A percentile compares a stretch with the other conserved stretches of the same genome.
Evolutionary conservation across 2,797 vertebrate species (phyloP).

Genomic region (Crenuchus spilurus): DNA sequence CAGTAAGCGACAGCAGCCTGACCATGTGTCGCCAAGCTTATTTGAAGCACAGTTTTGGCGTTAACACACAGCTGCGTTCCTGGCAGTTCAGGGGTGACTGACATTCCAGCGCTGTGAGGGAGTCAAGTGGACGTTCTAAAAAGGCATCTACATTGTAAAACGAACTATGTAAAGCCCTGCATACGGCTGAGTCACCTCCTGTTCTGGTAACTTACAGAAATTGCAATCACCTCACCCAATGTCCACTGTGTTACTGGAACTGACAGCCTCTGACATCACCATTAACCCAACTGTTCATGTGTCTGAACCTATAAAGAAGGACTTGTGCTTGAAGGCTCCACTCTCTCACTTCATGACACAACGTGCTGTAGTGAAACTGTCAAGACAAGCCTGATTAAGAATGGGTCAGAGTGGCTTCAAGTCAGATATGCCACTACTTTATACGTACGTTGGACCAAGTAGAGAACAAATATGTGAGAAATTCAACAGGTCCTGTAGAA

Average conservation of each 20-base stretch:
- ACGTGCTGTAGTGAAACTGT: not conserved
- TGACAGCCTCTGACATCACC: conserved; percentile 8
- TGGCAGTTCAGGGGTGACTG: conserved; percentile 11
- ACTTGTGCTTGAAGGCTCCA: no score
- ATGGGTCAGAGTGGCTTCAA: conserved; percentile 77
- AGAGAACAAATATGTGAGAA: conserved; percentile 49
- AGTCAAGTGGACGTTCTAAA: conserved; percentile 69
- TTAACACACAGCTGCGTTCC: conserved; percentile 18
- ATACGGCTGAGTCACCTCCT: conserved; percentile 21
- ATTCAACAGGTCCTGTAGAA: conserved; percentile 47
- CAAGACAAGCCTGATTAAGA: not conserved
- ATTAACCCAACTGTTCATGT: not conserved
- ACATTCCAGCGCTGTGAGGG: conserved; percentile 53
- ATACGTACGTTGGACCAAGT: conserved; percentile 44
- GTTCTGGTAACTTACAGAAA: conserved; percentile 31
- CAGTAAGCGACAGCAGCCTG: not conserved
- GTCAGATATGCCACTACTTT: conserved; percentile 62
- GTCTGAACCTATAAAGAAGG: conserved; percentile 25
- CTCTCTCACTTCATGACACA: not conserved
- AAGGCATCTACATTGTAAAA: conserved; percentile 61
- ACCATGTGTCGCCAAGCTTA: conserved; percentile 16
- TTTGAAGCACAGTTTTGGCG: conserved; percentile 2
- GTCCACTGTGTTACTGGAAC: conserved; percentile 65
- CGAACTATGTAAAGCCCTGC: conserved; percentile 38
- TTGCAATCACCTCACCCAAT: conserved; percentile 53